phyloP scores from a whole-genome alignment of 37 sponge, comb jelly and placozoan species.

The Lycopodina hypogea region DNA sequence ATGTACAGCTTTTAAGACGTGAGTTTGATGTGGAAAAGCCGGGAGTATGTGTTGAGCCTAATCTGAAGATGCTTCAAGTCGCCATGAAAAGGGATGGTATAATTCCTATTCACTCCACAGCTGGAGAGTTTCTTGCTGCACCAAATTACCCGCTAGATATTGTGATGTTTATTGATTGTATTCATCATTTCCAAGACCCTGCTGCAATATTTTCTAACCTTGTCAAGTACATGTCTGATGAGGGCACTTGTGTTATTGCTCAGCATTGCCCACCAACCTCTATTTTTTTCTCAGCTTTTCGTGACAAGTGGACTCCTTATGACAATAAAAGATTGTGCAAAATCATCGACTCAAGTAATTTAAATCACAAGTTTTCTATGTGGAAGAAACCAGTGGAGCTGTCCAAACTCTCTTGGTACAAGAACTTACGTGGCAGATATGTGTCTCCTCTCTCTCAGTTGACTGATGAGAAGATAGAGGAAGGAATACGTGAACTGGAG shows the following conservation, averaged over 20 bases:
- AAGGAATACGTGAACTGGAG: slow-evolving; percentile 7
- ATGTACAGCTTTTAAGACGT: not conserved
- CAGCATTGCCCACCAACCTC: too few relatives aligned
- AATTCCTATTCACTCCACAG: not conserved
- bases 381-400: not conserved
- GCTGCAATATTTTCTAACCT: not conserved
- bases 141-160: not conserved
- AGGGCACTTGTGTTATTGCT: not conserved
- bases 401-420: not conserved
- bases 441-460: not conserved
- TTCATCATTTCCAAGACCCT: slow-evolving; percentile 1
- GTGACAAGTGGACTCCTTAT: not conserved
- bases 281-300: not conserved
- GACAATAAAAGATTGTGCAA: not conserved
- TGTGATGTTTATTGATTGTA: not conserved
- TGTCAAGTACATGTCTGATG: slow-evolving; percentile 4
- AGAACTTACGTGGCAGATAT: not conserved
- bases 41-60: slow-evolving; percentile 8
- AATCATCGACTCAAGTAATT: not conserved
- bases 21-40: not conserved
- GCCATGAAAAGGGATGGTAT: not conserved
- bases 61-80: not conserved
- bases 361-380: not conserved
- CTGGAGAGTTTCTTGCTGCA: slow-evolving; percentile 5
- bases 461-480: not conserved